Evolutionary conservation across 1,140 invertebrate species (phyloP).

Genomic region (Hypsibius dujardini): DNA sequence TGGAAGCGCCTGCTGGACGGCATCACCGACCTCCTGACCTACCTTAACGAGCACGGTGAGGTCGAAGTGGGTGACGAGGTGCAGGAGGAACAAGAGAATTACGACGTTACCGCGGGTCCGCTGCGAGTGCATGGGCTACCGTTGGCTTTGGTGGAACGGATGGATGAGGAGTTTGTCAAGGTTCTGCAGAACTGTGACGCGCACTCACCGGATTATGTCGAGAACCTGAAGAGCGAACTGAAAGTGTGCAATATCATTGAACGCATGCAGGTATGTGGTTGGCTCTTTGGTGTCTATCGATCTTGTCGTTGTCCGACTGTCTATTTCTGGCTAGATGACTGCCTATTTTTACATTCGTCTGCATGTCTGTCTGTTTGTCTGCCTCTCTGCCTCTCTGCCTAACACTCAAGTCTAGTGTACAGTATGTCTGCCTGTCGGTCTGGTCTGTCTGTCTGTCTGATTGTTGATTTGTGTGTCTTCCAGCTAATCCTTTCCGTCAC

Average conservation of each 20-base stretch:
- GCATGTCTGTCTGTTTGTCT: background rate
- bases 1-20: conserved; percentile 45
- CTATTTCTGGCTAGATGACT: background rate
- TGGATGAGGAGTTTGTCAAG: conserved; percentile 94
- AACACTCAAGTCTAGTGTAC: no score
- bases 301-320: no score
- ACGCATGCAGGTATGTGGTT: conserved; percentile 40
- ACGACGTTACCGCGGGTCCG: conserved; percentile 42
- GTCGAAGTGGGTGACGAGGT: conserved; percentile 61
- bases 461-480: no score
- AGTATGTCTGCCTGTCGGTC: conserved; percentile 21
- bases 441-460: no score
- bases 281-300: no score
- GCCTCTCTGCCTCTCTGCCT: no score
- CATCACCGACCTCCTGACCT: conserved; percentile 35
- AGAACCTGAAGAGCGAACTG: conserved; percentile 82
- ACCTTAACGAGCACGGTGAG: conserved; percentile 35
- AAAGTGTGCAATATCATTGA: conserved; percentile 74
- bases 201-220: conserved; percentile 94
- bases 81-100: conserved; percentile 70
- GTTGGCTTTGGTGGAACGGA: conserved; percentile 69
- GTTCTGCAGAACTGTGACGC: conserved; percentile 87
- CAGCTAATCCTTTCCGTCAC: no score
- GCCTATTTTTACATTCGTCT: background rate
- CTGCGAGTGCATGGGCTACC: conserved; percentile 58